These are phyloP conservation scores for Melanocharis versteri DNA, from an alignment of 2,113 vertebrate species.

Conservation along the genomic window DNA sequence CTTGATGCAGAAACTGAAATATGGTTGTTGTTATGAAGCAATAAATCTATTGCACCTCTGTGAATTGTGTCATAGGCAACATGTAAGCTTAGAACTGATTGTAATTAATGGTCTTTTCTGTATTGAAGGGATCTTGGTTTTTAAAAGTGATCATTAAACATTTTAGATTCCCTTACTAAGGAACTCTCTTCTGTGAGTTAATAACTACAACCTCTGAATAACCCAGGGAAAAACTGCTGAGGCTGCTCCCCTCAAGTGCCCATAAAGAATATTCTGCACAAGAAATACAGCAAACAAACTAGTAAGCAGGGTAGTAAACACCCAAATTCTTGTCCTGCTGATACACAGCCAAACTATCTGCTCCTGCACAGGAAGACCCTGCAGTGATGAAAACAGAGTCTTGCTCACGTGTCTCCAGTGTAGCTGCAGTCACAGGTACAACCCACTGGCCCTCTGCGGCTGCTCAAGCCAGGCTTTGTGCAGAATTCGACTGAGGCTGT, in stretches of 20 bases:
- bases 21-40: not conserved
- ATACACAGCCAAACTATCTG: not conserved
- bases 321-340: not conserved
- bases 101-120: not conserved
- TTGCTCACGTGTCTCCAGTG: fast-evolving
- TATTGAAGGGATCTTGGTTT: not conserved
- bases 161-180: not conserved
- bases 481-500: not conserved
- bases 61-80: not conserved
- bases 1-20: not conserved
- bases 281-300: not conserved
- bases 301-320: not conserved
- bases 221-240: not conserved
- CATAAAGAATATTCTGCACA: not conserved
- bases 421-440: not conserved
- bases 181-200: not conserved
- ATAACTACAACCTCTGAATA: not conserved
- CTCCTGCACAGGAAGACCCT: not conserved
- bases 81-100: not conserved
- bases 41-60: not conserved
- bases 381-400: not conserved
- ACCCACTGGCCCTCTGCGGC: not conserved
- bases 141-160: not conserved
- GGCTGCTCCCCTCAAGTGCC: not conserved
- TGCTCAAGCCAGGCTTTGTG: not conserved